phyloP scores from a whole-genome alignment of 1,140 invertebrate species.

The Saccostrea glomerata region DNA sequence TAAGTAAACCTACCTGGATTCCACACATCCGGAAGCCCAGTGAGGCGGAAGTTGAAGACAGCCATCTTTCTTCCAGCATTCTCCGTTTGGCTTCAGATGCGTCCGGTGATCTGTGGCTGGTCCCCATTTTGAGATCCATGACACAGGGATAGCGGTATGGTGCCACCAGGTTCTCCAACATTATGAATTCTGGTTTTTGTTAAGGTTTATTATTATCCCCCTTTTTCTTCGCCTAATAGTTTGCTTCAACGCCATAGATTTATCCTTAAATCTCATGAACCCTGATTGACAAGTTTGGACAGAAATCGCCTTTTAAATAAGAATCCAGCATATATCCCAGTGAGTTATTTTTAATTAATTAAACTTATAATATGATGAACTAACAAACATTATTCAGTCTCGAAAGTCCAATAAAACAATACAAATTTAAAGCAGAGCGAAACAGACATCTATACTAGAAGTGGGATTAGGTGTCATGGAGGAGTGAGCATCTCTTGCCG shows the following conservation, averaged over 20 bases:
- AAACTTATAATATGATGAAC: too few species aligned
- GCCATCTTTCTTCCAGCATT: conserved; percentile 93
- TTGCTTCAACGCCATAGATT: neutral
- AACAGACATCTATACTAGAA: too few species aligned
- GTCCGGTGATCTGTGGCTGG: conserved; percentile 96
- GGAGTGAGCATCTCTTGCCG: too few species aligned
- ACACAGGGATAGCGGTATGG: conserved; percentile 86
- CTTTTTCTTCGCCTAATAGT: neutral
- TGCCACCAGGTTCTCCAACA: conserved; percentile 95
- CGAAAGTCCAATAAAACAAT: too few species aligned
- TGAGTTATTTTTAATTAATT: too few species aligned
- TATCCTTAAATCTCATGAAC: neutral
- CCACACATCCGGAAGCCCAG: conserved; percentile 93
- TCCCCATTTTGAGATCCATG: conserved; percentile 97
- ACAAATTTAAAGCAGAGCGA: too few species aligned
- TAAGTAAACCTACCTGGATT: conserved; percentile 85
- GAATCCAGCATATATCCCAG: too few species aligned
- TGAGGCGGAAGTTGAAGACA: conserved; percentile 90
- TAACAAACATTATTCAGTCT: too few species aligned
- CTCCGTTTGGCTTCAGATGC: conserved; percentile 92
- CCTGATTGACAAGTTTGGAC: too few species aligned
- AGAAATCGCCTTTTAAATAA: too few species aligned
- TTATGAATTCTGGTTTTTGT: conserved; percentile 82
- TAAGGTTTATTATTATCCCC: neutral
- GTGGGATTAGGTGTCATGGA: too few species aligned